These are phyloP conservation scores for Eupelmus urozonus DNA, from an alignment of 2,888 invertebrate genomes.

Conservation along the genomic window DNA sequence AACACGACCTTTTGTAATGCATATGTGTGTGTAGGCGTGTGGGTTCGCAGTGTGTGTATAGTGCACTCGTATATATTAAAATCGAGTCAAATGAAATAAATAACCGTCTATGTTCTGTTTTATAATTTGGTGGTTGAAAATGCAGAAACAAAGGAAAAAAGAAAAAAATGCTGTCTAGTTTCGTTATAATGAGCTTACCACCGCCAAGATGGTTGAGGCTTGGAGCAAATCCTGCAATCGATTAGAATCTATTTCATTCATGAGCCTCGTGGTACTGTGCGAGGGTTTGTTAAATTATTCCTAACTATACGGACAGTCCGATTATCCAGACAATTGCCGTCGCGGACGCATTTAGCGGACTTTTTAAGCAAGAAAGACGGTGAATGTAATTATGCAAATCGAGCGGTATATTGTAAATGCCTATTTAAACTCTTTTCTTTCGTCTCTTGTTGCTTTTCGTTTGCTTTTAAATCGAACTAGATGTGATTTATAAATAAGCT, in stretches of 20 bases:
- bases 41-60: constrained; percentile 24
- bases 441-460: neutral
- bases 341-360: neutral
- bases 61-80: constrained; percentile 7
- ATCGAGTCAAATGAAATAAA: neutral
- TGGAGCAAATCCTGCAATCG: constrained; percentile 66
- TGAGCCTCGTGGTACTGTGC: constrained; percentile 41
- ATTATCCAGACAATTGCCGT: constrained; percentile 24
- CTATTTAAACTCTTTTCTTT: neutral
- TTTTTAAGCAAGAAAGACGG: constrained; percentile 13
- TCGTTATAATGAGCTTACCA: constrained; percentile 64
- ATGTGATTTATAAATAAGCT: neutral
- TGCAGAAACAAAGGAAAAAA: neutral
- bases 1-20: constrained; percentile 32
- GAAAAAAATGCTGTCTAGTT: constrained; percentile 59
- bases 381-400: constrained; percentile 28
- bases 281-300: constrained; percentile 41
- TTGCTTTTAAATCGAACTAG: no score
- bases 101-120: constrained; percentile 2
- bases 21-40: constrained; percentile 32
- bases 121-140: no score
- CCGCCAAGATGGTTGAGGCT: constrained; percentile 65
- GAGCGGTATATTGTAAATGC: neutral
- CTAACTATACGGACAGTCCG: constrained; percentile 33
- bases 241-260: constrained; percentile 66